phyloP scores from a whole-genome alignment of 2,797 vertebrate species.

The Micromesistius poutassou region DNA sequence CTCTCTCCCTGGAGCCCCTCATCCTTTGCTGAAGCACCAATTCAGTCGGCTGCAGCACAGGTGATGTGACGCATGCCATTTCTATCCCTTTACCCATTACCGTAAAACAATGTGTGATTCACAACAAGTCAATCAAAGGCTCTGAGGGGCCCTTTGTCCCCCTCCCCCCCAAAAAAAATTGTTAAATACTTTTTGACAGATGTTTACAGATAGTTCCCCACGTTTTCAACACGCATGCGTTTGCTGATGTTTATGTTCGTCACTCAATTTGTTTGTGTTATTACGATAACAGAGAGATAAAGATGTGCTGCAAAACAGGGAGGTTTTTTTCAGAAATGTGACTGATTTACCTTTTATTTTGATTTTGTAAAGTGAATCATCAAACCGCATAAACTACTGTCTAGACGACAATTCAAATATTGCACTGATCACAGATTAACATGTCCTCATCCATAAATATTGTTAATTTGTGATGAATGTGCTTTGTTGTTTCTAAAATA shows the following conservation, averaged over 20 bases:
- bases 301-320: neutral
- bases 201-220: neutral
- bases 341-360: neutral
- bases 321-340: too few species aligned
- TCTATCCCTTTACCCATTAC: constrained; percentile 39
- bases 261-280: neutral
- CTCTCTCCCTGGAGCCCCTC: constrained; percentile 45
- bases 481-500: neutral
- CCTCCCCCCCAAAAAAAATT: neutral
- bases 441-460: neutral
- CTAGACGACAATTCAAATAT: neutral
- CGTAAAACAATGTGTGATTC: constrained; percentile 31
- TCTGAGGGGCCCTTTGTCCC: neutral
- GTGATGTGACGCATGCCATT: constrained; percentile 54
- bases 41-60: constrained; percentile 56
- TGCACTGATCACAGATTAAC: neutral
- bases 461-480: neutral
- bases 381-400: neutral
- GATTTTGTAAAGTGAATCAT: constrained; percentile 4
- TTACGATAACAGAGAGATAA: neutral
- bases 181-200: neutral
- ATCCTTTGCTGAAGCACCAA: constrained; percentile 51
- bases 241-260: neutral
- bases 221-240: neutral
- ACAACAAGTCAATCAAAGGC: constrained; percentile 12